Evolutionary conservation across 1,140 invertebrate genomes (phyloP).

Genomic region (Anastrepha obliqua): DNA sequence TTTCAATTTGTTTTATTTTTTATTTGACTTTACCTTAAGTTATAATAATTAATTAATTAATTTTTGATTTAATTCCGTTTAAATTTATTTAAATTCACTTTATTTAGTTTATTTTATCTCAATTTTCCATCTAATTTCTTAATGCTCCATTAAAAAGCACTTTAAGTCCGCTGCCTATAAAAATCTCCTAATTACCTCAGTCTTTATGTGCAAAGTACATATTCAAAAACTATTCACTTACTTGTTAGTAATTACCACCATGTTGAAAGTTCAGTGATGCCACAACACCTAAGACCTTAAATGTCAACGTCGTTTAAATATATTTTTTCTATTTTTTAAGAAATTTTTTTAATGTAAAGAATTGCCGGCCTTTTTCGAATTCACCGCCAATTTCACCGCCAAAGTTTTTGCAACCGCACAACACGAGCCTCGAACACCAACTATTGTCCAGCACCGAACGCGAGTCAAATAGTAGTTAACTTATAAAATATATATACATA

Average conservation of each 20-base stretch:
- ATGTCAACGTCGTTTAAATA: not conserved
- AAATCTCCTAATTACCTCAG: not conserved
- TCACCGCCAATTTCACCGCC: not conserved
- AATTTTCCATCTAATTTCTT: too few relatives aligned
- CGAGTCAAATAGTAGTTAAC: not conserved
- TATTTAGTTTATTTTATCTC: too few relatives aligned
- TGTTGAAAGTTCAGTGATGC: constrained; percentile 52
- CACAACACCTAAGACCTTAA: not conserved
- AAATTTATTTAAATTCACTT: too few relatives aligned
- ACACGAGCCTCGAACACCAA: not conserved
- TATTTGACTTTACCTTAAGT: too few relatives aligned
- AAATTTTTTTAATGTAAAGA: too few relatives aligned
- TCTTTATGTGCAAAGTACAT: not conserved
- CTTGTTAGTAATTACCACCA: constrained; percentile 62
- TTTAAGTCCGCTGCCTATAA: too few relatives aligned
- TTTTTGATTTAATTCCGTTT: too few relatives aligned
- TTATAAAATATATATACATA: not conserved
- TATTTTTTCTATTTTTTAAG: not conserved
- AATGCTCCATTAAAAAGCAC: not conserved
- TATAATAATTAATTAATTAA: too few relatives aligned
- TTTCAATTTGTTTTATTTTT: too few relatives aligned
- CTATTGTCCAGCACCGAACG: not conserved
- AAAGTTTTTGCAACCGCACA: not conserved
- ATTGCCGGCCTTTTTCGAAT: too few relatives aligned
- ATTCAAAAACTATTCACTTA: constrained; percentile 55